phyloP scores from a whole-genome alignment of 2,888 invertebrate genomes.

The Lymantria dispar region DNA sequence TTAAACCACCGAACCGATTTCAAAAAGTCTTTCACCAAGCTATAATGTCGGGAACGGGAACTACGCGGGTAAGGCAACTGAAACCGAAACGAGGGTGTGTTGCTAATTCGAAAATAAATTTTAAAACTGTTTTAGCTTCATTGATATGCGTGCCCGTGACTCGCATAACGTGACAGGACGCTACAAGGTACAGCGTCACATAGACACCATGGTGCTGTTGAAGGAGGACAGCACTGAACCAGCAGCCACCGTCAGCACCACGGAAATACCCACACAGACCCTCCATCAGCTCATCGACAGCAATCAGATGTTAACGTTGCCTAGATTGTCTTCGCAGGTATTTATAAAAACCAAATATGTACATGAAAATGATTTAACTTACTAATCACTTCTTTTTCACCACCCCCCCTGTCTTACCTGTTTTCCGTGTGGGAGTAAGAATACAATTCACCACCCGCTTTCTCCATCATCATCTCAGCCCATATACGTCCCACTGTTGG shows the following conservation, averaged over 20 bases:
- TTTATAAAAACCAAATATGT: background rate
- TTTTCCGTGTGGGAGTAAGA: too few species aligned
- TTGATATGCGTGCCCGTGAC: slow-evolving; percentile 83
- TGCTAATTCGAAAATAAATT: background rate
- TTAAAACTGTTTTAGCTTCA: slow-evolving; percentile 77
- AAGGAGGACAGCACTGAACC: slow-evolving; percentile 93
- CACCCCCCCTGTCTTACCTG: too few species aligned
- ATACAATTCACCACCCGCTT: too few species aligned
- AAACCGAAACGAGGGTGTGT: too few species aligned
- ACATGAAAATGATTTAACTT: too few species aligned
- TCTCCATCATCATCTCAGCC: too few species aligned
- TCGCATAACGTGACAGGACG: slow-evolving; percentile 84
- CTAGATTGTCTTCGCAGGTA: slow-evolving; percentile 95
- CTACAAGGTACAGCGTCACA: slow-evolving; percentile 86
- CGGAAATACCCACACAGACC: slow-evolving; percentile 93
- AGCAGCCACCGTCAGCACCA: slow-evolving; percentile 93
- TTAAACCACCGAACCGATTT: too few species aligned
- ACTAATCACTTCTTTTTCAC: too few species aligned
- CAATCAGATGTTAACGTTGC: slow-evolving; percentile 94
- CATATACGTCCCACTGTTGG: too few species aligned
- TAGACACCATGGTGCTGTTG: slow-evolving; percentile 88
- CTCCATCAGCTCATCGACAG: slow-evolving; percentile 93
- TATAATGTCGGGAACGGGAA: too few species aligned
- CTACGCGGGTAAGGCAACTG: too few species aligned
- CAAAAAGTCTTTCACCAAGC: too few species aligned